phyloP scores from a whole-genome alignment of 64 coral and sea anemone genomes.

The Pachyseris speciosa region DNA sequence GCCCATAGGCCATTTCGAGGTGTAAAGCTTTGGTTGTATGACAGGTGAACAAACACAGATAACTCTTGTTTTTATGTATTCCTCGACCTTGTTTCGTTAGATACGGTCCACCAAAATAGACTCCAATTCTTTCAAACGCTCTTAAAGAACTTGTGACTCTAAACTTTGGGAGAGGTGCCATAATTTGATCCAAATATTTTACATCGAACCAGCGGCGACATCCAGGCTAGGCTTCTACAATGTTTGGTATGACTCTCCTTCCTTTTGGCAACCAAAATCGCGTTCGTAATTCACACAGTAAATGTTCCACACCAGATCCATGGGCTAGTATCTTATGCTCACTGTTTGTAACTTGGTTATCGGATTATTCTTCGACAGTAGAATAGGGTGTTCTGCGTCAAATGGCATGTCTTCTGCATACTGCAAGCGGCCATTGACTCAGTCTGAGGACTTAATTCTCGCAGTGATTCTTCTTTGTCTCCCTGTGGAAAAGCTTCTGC shows the following conservation, averaged over 20 bases:
- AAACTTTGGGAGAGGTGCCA: background rate
- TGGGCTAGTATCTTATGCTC: constrained; percentile 3
- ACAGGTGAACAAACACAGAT: background rate
- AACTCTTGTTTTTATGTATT: background rate
- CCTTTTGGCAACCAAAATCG: constrained; percentile 45
- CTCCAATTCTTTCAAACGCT: background rate
- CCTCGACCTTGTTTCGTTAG: background rate
- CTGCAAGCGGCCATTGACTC: background rate
- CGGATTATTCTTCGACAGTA: background rate
- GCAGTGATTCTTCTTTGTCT: background rate
- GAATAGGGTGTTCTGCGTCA: background rate
- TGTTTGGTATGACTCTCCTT: background rate
- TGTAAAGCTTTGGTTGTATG: background rate
- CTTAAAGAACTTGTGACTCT: background rate
- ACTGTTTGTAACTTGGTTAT: background rate
- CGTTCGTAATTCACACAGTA: background rate
- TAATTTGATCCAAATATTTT: background rate
- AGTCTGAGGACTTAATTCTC: background rate
- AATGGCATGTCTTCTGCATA: background rate
- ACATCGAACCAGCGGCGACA: background rate
- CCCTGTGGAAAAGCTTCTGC: background rate
- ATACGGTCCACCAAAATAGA: background rate
- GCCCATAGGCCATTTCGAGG: background rate
- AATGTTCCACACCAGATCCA: constrained; percentile 22
- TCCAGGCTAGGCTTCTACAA: background rate